Conservation (phyloP, 2,888 invertebrate genomes). For the Tachina grossa region DNA sequence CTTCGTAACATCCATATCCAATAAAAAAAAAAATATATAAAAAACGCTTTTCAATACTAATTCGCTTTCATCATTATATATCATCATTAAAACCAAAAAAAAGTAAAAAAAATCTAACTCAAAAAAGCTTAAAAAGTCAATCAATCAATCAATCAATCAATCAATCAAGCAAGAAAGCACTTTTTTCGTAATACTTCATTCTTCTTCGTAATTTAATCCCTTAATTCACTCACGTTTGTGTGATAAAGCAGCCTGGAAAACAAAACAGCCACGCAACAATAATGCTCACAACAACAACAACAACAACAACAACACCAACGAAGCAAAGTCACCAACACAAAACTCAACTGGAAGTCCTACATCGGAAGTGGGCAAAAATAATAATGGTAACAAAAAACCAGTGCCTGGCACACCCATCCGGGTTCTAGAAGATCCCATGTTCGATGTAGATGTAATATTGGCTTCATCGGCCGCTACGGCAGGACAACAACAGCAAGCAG, state of each 20-base stretch:
- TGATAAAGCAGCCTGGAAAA: conserved; percentile 75
- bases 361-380: conserved; percentile 48
- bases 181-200: conserved; percentile 73
- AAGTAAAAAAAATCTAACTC: conserved; percentile 72
- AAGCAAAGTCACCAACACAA: conserved; percentile 70
- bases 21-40: conserved; percentile 67
- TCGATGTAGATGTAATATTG: conserved; percentile 79
- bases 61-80: conserved; percentile 75
- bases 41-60: conserved; percentile 73
- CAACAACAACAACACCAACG: conserved; percentile 67
- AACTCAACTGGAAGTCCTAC: conserved; percentile 65
- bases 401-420: conserved; percentile 84
- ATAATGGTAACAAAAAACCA: conserved; percentile 77
- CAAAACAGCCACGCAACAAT: conserved; percentile 72
- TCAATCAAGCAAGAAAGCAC: conserved; percentile 71
- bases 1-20: conserved; percentile 72
- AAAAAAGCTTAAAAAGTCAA: conserved; percentile 73
- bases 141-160: conserved; percentile 58
- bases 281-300: conserved; percentile 73
- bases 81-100: conserved; percentile 73
- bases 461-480: conserved; percentile 63
- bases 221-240: conserved; percentile 76
- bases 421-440: conserved; percentile 85
- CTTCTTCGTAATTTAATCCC: conserved; percentile 72
- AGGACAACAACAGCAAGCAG: conserved; percentile 62